Evolutionary conservation across 2,888 invertebrate genomes (phyloP).

Genomic region (Acanthosepion pharaonis): DNA sequence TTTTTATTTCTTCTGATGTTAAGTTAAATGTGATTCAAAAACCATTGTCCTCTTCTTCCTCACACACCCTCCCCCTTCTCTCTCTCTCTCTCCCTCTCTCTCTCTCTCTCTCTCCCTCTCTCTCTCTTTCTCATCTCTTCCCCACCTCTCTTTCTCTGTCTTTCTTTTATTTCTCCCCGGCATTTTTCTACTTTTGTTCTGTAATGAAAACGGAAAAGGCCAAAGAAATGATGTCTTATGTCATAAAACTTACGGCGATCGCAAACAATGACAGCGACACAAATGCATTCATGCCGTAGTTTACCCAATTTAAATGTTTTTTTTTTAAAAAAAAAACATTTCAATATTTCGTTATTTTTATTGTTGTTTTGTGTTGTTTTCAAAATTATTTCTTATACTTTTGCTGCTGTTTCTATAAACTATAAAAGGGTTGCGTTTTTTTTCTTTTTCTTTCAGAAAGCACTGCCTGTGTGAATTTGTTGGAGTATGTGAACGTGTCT

Average conservation of each 20-base stretch:
- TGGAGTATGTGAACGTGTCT: not conserved
- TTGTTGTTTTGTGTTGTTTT: not conserved
- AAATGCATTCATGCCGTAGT: not conserved
- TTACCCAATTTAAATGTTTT: constrained; percentile 4
- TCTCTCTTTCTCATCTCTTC: not conserved
- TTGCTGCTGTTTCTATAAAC: not conserved
- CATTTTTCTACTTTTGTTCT: not conserved
- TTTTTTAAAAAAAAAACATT: not conserved
- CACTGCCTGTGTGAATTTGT: not conserved
- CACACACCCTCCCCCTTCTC: not conserved
- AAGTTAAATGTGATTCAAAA: not conserved
- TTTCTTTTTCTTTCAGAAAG: not conserved
- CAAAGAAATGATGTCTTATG: not conserved
- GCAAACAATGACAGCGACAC: not conserved
- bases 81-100: not conserved
- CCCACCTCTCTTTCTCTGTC: not conserved
- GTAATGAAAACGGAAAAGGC: not conserved
- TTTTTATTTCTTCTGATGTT: not conserved
- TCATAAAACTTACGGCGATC: not conserved
- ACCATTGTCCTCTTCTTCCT: not conserved
- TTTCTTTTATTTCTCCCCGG: not conserved
- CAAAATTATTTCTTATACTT: not conserved
- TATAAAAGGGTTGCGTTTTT: not conserved
- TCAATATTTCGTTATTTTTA: not conserved
- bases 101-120: not conserved